A percentile compares a stretch with the other conserved stretches of the same genome.
Conservation (phyloP, 2,113 vertebrate species). For the Chaetops frenatus region DNA sequence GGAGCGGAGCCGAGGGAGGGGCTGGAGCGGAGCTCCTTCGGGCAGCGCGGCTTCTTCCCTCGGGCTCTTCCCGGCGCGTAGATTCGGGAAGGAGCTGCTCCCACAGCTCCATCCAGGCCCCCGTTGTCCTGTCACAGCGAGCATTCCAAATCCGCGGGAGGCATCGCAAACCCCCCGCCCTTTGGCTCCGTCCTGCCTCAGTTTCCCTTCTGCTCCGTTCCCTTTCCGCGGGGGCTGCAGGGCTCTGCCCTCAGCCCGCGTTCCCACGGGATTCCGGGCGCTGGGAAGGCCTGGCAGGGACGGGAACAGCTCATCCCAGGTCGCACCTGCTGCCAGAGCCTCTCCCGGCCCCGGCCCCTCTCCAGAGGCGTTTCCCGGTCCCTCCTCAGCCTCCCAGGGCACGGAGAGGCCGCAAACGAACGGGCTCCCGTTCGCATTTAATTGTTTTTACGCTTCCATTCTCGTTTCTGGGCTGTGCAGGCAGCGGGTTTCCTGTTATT, state of each 20-base stretch:
- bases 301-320: not conserved
- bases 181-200: not conserved
- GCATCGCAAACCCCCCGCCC: not conserved
- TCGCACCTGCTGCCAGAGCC: not conserved
- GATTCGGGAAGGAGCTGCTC: not conserved
- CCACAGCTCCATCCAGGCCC: not conserved
- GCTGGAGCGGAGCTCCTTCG: not conserved
- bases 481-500: constrained; percentile 34
- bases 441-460: not conserved
- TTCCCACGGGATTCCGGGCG: not conserved
- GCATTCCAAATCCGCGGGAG: not conserved
- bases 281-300: not conserved
- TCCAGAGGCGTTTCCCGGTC: constrained; percentile 17
- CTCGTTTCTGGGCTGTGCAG: not conserved
- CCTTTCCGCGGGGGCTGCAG: not conserved
- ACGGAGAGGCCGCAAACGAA: not conserved
- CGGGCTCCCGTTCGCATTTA: not conserved
- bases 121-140: not conserved
- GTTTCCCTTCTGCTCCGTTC: not conserved
- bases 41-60: not conserved
- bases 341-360: not conserved
- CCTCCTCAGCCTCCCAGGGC: not conserved
- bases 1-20: not conserved
- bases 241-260: not conserved
- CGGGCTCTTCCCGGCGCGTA: not conserved